A percentile compares a stretch with the other conserved stretches of the same genome.
Evolutionary conservation across 2,888 invertebrate species (phyloP).

Genomic region (Noctua comes): DNA sequence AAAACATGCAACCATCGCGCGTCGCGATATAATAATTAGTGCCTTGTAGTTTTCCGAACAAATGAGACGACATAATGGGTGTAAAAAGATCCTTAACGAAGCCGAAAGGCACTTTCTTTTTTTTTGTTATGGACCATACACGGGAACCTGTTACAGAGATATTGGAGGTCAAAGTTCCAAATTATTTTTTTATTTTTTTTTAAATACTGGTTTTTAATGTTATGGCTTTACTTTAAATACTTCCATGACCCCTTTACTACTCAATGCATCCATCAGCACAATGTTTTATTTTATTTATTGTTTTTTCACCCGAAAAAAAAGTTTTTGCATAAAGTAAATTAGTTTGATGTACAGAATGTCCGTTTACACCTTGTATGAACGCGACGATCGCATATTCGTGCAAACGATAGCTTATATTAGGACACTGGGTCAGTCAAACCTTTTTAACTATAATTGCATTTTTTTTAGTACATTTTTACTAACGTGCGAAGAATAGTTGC

Average conservation of each 20-base stretch:
- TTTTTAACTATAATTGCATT: neutral
- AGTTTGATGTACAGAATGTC: neutral
- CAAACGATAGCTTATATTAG: neutral
- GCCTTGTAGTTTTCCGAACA: too few species aligned
- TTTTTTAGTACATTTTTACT: conserved; percentile 19
- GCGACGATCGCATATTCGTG: neutral
- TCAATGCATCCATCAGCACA: neutral
- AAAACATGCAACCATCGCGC: conserved; percentile 2
- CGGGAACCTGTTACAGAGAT: neutral
- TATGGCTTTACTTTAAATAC: neutral
- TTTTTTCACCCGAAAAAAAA: neutral
- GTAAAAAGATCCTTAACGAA: neutral
- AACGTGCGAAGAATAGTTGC: conserved; percentile 40
- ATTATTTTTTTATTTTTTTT: too few species aligned
- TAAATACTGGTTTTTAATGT: neutral
- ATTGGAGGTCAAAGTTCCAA: neutral
- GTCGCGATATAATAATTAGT: too few species aligned
- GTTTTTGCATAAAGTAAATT: neutral
- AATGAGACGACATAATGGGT: neutral
- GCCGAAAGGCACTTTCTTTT: neutral
- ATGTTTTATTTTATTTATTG: neutral
- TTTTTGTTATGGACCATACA: neutral
- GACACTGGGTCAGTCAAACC: conserved; percentile 10
- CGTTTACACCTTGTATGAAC: neutral
- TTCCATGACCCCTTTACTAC: neutral